phyloP scores from a whole-genome alignment of 2,797 vertebrate species.

The Myotis planiceps region DNA sequence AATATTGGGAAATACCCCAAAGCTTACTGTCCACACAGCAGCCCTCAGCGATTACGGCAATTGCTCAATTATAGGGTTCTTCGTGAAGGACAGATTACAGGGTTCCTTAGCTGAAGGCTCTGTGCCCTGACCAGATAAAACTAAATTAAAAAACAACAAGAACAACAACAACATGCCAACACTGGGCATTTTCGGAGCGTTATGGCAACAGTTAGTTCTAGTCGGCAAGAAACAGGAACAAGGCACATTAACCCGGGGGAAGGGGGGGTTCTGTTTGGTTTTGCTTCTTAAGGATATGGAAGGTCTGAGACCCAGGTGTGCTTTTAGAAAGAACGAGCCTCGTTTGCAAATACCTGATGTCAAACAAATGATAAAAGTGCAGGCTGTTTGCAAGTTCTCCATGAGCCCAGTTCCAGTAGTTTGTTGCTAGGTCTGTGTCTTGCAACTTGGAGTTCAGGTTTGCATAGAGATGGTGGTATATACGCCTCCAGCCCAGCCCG shows the following conservation, averaged over 20 bases:
- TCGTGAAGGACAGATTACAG: slow-evolving; percentile 74
- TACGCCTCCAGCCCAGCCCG: not conserved
- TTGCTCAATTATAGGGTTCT: slow-evolving; percentile 44
- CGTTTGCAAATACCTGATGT: not conserved
- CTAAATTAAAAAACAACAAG: not conserved
- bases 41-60: slow-evolving; percentile 2
- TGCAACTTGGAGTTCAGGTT: not conserved
- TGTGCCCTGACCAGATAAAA: slow-evolving; percentile 65
- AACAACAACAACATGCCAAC: slow-evolving; percentile 5
- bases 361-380: not conserved
- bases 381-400: not conserved
- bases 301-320: not conserved
- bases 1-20: not conserved
- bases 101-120: slow-evolving; percentile 65
- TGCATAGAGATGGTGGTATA: not conserved
- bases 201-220: slow-evolving; percentile 50
- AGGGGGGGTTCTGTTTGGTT: not conserved
- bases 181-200: not conserved
- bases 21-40: slow-evolving; percentile 16
- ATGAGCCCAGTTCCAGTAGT: not conserved
- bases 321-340: not conserved
- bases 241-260: not conserved
- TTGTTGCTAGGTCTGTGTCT: not conserved
- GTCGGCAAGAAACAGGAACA: slow-evolving; percentile 60
- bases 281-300: not conserved